phyloP scores from a whole-genome alignment of 2,888 invertebrate genomes.

The Drosophila siamana region DNA sequence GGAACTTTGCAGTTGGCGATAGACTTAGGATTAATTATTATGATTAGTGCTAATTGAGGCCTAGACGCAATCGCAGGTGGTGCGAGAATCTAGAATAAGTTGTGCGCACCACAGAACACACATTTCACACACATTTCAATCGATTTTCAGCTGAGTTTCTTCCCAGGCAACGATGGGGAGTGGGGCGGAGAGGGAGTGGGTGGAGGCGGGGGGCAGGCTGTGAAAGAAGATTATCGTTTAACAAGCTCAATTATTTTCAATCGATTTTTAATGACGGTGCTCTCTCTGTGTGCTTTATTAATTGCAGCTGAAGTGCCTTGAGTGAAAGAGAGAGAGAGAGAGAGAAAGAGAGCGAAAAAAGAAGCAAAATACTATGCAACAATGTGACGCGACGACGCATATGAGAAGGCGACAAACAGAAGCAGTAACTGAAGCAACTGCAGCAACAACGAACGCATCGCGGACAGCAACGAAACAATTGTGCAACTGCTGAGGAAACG shows the following conservation, averaged over 20 bases:
- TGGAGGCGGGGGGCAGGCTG: no score
- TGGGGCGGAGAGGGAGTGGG: no score
- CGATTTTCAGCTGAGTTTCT: conserved; percentile 20
- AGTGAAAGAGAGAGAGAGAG: no score
- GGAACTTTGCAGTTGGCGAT: conserved; percentile 2
- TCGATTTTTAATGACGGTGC: conserved; percentile 33
- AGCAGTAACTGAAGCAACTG: conserved; percentile 14
- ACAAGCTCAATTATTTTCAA: conserved; percentile 28
- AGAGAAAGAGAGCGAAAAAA: no score
- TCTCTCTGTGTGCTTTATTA: conserved; percentile 8
- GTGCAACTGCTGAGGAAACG: conserved; percentile 10
- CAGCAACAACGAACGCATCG: conserved; percentile 34
- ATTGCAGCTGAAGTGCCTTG: conserved; percentile 54
- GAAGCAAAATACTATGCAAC: conserved; percentile 27
- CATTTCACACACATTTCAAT: conserved; percentile 1
- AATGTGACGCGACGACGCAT: conserved; percentile 44
- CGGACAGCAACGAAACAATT: conserved; percentile 21
- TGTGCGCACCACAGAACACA: not conserved
- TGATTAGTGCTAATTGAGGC: no score
- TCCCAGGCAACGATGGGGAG: no score
- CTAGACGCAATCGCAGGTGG: not conserved
- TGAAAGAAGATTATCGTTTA: conserved; percentile 12
- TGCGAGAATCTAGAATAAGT: not conserved
- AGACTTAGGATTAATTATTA: not conserved
- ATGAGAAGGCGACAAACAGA: conserved; percentile 21